phyloP scores from a whole-genome alignment of 2,888 invertebrate species.

The Allygus modestus region DNA sequence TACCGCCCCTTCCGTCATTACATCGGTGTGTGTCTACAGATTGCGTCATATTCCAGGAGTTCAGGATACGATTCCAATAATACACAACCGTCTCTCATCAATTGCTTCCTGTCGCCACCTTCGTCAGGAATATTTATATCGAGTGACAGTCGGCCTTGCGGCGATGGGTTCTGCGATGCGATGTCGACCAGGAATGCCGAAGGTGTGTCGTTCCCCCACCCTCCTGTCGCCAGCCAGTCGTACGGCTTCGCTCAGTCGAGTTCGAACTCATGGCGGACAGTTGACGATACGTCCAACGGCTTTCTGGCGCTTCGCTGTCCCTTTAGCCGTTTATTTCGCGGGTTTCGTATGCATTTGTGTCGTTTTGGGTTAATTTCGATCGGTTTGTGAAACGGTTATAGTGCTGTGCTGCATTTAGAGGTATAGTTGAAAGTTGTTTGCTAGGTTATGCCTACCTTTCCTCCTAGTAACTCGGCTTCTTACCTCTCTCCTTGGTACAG shows the following conservation, averaged over 20 bases:
- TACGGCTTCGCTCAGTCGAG: constrained; percentile 49
- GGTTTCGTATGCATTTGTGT: constrained; percentile 16
- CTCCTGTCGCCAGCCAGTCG: constrained; percentile 42
- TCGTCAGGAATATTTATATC: constrained; percentile 11
- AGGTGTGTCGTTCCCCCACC: constrained; percentile 39
- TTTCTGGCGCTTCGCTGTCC: constrained; percentile 32
- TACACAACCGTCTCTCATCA: not conserved
- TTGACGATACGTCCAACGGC: constrained; percentile 51
- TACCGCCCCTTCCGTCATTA: too few relatives aligned
- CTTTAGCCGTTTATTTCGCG: constrained; percentile 30
- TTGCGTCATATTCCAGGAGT: not conserved
- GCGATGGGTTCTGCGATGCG: not conserved
- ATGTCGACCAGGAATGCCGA: not conserved
- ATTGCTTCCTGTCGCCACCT: not conserved
- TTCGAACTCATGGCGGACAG: constrained; percentile 53
- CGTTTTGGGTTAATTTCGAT: not conserved
- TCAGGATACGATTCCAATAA: not conserved
- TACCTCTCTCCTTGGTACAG: not conserved
- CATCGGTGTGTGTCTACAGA: too few relatives aligned
- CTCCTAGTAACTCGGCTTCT: not conserved
- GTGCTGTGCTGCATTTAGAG: constrained; percentile 20
- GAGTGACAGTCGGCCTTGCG: constrained; percentile 16
- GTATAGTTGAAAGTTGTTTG: constrained; percentile 10
- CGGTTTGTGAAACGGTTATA: not conserved
- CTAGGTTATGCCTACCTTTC: constrained; percentile 46